Percentiles rank a stretch among this genome's conserved stretches.
Conservation (phyloP, 2,888 invertebrate species). For the Stegophylla sp. region DNA sequence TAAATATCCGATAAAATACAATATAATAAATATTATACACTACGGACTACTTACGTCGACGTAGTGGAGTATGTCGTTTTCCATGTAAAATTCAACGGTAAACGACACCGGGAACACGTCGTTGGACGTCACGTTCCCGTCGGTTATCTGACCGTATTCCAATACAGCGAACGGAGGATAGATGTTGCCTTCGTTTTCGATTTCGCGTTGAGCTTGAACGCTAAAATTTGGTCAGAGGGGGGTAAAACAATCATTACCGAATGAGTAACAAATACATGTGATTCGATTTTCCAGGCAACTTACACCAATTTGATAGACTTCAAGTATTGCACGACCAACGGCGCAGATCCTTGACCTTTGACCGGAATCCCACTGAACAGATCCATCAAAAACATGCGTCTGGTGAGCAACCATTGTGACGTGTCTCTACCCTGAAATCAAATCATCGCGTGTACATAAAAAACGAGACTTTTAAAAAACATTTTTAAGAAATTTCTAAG, state of each 20-base stretch:
- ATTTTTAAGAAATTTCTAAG: no score
- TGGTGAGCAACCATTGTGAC: slow-evolving; percentile 72
- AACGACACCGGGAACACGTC: slow-evolving; percentile 65
- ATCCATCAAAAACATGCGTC: slow-evolving; percentile 75
- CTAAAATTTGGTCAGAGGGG: slow-evolving; percentile 62
- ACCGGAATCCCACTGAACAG: slow-evolving; percentile 66
- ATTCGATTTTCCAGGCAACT: slow-evolving; percentile 21
- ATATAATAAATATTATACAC: not conserved
- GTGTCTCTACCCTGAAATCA: slow-evolving; percentile 66
- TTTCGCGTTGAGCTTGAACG: slow-evolving; percentile 65
- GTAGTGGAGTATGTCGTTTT: slow-evolving; percentile 64
- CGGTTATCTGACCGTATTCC: slow-evolving; percentile 68
- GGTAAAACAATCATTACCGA: slow-evolving; percentile 6
- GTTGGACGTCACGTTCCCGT: slow-evolving; percentile 65
- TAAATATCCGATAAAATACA: no score
- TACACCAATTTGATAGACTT: slow-evolving; percentile 60
- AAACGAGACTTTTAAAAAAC: no score
- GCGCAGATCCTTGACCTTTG: slow-evolving; percentile 62
- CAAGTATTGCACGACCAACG: slow-evolving; percentile 60
- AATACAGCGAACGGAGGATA: slow-evolving; percentile 71
- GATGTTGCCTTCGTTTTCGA: slow-evolving; percentile 68
- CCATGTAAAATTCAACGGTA: slow-evolving; percentile 65
- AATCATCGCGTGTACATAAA: not conserved
- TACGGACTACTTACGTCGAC: slow-evolving; percentile 64
- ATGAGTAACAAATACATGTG: not conserved